Base-by-base conservation (phyloP, 2,113 vertebrate species). In the Cololabis saira region DNA sequence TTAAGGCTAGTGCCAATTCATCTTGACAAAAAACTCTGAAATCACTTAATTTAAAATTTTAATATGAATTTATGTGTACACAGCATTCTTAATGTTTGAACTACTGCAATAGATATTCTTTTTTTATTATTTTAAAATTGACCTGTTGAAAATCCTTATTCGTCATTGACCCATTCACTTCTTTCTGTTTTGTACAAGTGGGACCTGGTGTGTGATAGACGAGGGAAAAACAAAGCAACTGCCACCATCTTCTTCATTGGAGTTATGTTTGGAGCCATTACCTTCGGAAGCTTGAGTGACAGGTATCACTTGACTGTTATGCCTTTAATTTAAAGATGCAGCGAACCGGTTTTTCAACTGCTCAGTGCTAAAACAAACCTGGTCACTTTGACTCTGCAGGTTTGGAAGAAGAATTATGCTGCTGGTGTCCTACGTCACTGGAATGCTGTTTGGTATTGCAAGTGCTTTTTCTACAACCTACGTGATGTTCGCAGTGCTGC, bases 191-290 rank as follows among this genome's bases (percentile, higher is more conserved):
- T 59, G 0, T 54, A 42, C 1, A 62, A 96, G 95, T 96, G 95
- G 95, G 93, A 96, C 77, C 91, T 96, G 12, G 94, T 96, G 74
- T 96, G 95, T 0, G 86, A 95, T 12, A 89, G 69, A 56, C 93
- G 87, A 13, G 89, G 93, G 22, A 84, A 95, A 80, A 95, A 94
- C 78, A 93, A 91, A 84, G 89, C 87, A 0, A 81, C 89, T 0
- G 92, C 93, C 2, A 95, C 94, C 24, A 93, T 94, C 78, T 96
- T 96, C 90, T 96, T 95, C 68, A 9, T 90, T 0, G 94, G 95
- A 0, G 93, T 95, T 37, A 95, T 95, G 0, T 55, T 90, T 61
- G 95, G 94, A 65, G 93, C 94, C 0, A 4, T 94, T 58, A n/a
- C 87, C 2, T 95, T 94, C 1, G 94, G 95, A 63, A 91, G 92